Base-by-base conservation (phyloP, 2,888 invertebrate species). In the Achlya flavicornis region DNA sequence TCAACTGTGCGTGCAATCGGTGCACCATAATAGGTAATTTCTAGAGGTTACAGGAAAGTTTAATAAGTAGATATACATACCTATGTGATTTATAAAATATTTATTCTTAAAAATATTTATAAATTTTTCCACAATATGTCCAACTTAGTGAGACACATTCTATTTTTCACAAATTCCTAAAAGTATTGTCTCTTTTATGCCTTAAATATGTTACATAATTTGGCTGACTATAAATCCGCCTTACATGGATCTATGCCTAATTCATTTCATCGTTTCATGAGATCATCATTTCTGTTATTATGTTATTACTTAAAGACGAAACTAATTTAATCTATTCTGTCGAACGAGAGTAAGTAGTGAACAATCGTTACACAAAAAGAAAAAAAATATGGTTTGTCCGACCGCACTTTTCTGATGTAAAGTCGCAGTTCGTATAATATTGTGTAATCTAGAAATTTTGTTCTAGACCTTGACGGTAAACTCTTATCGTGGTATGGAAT, bases 251-350 rank as follows among this genome's bases (percentile, higher is more conserved):
- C 5, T 6, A 46, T n/a, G n/a, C 46, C 14, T 12, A 43, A 43
- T 43, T 43, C 43, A n/a, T 26, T 26, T 26, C 26, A 26, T 48
- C 48, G 48, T 48, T 48, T 16, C 48, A 48, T 48, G 48, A 48
- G 48, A 48, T 48, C 48, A 48, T 48, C 48, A 10, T 48, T 48
- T 48, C 14, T 48, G 48, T 48, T 48, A 48, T 16, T 16, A 48
- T 48, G 8, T 48, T 48, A 16, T 3, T 53, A 53, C 53, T 8
- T 53, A 4, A 3, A 48, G 48, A n/a, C 19, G 53, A 48, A 48
- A 3, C 14, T 46, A 26, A 26, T 26, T 26, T 26, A 12, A 43
- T 6, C 38, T 0, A 26, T 35, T 35, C 35, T 4, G 11, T 43
- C 41, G 41, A 38, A 38, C 26, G 26, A 26, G 1, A 26, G 26